Conservation (phyloP, 2,113 vertebrate genomes). For the Catagonus wagneri region DNA sequence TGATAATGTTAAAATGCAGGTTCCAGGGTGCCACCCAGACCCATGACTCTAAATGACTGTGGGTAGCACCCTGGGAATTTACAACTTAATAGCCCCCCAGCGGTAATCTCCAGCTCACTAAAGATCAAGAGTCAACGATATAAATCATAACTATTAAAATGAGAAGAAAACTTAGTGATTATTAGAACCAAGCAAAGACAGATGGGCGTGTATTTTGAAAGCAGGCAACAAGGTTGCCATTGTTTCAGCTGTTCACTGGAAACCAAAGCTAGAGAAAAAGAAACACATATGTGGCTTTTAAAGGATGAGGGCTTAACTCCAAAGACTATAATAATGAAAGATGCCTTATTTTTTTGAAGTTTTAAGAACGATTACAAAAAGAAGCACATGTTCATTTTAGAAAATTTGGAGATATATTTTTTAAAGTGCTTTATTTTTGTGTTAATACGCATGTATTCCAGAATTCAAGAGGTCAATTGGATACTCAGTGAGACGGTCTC, state of each 20-base stretch:
- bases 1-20: neutral
- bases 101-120: neutral
- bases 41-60: no score
- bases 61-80: neutral
- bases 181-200: neutral
- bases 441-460: neutral
- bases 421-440: neutral
- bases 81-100: neutral
- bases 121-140: neutral
- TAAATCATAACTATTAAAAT: neutral
- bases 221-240: neutral
- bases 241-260: neutral
- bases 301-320: neutral
- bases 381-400: neutral
- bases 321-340: neutral
- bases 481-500: neutral
- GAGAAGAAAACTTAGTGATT: neutral
- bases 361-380: conserved; percentile 17
- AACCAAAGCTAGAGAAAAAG: neutral
- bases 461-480: neutral
- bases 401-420: neutral
- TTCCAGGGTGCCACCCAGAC: neutral
- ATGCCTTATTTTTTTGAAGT: neutral
- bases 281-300: neutral
- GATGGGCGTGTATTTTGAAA: neutral